Evolutionary conservation across 2,888 invertebrate genomes (phyloP), one percentile per base, ranked within the genome.

Genomic region (Chamaedrilus cognettii): DNA sequence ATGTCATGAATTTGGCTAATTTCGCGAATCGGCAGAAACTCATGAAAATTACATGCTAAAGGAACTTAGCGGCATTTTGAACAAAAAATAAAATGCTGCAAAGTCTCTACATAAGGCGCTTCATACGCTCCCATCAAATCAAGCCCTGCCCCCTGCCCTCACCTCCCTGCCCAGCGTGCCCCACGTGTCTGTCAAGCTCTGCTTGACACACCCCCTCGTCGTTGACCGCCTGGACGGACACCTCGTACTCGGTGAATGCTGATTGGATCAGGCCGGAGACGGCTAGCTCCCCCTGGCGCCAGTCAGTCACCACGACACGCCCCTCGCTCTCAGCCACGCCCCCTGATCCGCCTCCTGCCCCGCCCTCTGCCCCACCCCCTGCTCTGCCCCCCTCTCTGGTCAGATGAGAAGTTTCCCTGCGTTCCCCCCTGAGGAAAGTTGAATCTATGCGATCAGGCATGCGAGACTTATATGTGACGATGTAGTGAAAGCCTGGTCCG

Each of bases 141-240:
- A 42, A 15, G 11, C 42, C 19, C 42, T 42, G 11, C 11, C 42
- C 19, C 11, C 42, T 42, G 19, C 42, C 49, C 62, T n/a, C 26
- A 82, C 82, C 70, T 60, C 75, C 80, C 75, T 98, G 97, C 57
- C 98, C 98, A 0, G 97, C 97, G 85, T 89, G 94, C 11, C 97
- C 98, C 32, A 42, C 87, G 1, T 19, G 11, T 42, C 19, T 42
- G 42, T 42, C 42, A 11, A 42, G 19, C 19, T 42, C 11, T 42
- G 11, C 42, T 15, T 42, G 90, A 0, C 94, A 90, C 77, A 91
- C 90, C 42, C 98, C 98, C 67, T 88, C 88, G 75, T 90, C 89
- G 85, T 99, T 99, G 67, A 91, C 89, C 0, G 98, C 94, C 59
- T 91, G 89, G 2, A 98, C 96, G 86, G 92, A 93, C 70, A 98